Evolutionary conservation across 1,140 invertebrate genomes (phyloP), one percentile per base, ranked within the genome.

Genomic region (Lepidurus couesii): DNA sequence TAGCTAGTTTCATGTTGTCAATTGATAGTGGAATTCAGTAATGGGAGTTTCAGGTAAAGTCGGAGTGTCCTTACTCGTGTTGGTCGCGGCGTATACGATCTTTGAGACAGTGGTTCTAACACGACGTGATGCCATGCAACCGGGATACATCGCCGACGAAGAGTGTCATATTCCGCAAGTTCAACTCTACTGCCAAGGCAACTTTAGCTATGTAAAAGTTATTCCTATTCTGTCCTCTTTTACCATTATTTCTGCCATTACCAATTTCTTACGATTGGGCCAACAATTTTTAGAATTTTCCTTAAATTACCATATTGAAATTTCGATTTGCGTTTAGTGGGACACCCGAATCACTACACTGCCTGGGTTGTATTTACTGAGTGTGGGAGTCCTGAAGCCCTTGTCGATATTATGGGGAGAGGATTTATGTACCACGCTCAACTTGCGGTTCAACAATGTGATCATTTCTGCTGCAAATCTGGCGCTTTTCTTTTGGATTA

Each of bases 291-390:
- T 24, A 24, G 1, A 0, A 1, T 24, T 0, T 24, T 24, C 24
- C 24, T 24, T 24, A 24, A 24, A 24, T 24, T 24, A 24, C 24
- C 24, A 1, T 24, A 24, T 26, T 26, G 1, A 26, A 26, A 26
- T 26, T 53, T 78, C 81, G 2, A 26, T 81, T 84, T 82, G 26
- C 26, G 1, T 1, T 83, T 85, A 96, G 90, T 98, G 96, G 96
- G 91, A 99, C 87, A 88, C 91, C 1, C 98, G 98, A 88, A 97
- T 99, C 77, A 99, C 98, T 26, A 99, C 98, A 7, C 89, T 97
- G 44, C 97, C 97, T 42, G 96, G 95, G 1, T 85, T 99, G 0
- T 99, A 99, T 84, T 80, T 98, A 0, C 83, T 93, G 1, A 90
- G 92, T 11, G 83, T 91, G 1, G 83, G 88, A 1, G 77, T 93